Evolutionary conservation across 1,140 invertebrate genomes (phyloP).

Genomic region (Hyles vespertilio): DNA sequence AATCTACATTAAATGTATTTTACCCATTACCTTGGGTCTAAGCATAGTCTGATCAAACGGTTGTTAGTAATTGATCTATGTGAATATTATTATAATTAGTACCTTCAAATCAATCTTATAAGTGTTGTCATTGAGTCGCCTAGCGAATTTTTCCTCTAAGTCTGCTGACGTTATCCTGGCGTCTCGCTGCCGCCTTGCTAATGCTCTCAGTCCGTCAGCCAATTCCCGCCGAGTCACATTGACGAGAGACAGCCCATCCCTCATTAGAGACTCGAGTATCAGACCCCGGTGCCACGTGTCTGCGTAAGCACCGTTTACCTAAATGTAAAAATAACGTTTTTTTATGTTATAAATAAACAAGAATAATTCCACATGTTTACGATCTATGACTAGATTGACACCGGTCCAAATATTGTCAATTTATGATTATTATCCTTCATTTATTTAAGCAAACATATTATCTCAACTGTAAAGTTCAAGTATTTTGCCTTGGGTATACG

Average conservation of each 20-base stretch:
- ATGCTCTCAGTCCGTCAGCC: slow-evolving; percentile 74
- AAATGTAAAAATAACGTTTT: not conserved
- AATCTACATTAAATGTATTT: too few relatives aligned
- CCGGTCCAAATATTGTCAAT: too few relatives aligned
- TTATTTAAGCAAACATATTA: too few relatives aligned
- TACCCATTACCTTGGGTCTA: too few relatives aligned
- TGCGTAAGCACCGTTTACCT: slow-evolving; percentile 77
- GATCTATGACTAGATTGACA: too few relatives aligned
- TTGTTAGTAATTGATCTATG: too few relatives aligned
- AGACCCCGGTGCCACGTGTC: slow-evolving; percentile 76
- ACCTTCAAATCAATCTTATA: slow-evolving; percentile 59
- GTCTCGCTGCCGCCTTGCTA: slow-evolving; percentile 59
- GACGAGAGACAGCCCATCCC: slow-evolving; percentile 67
- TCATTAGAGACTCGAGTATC: slow-evolving; percentile 66
- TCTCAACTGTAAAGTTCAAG: too few relatives aligned
- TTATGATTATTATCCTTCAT: too few relatives aligned
- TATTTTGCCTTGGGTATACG: too few relatives aligned
- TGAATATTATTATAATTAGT: not conserved
- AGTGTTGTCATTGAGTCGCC: slow-evolving; percentile 50
- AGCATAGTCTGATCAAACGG: too few relatives aligned
- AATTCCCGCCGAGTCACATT: slow-evolving; percentile 76
- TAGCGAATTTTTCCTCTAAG: slow-evolving; percentile 45
- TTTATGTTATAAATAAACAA: too few relatives aligned
- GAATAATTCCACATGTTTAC: too few relatives aligned
- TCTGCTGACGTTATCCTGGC: slow-evolving; percentile 45